Evolutionary conservation across 1,140 invertebrate species (phyloP).

Genomic region (Triops longicaudatus): DNA sequence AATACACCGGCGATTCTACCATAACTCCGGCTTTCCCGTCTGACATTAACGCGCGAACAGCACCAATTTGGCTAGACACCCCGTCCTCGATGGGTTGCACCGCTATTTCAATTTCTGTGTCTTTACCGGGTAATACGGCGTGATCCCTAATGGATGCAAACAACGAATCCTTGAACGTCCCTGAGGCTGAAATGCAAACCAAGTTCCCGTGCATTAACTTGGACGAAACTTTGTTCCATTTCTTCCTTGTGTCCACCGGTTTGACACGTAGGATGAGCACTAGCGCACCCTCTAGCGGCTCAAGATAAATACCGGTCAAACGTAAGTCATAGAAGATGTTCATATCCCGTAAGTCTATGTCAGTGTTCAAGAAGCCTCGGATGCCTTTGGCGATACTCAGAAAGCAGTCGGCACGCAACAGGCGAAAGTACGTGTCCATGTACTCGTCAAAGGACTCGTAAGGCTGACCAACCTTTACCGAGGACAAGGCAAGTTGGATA

Average conservation of each 20-base stretch:
- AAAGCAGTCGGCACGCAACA: constrained; percentile 26
- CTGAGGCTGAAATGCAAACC: constrained; percentile 25
- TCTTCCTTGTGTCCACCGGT: constrained; percentile 11
- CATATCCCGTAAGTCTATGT: constrained; percentile 22
- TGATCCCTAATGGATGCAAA: constrained; percentile 19
- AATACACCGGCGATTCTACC: constrained; percentile 25
- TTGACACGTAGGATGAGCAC: constrained; percentile 17
- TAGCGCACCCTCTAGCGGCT: constrained; percentile 12
- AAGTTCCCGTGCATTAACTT: constrained; percentile 21
- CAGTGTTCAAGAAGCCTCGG: constrained; percentile 8
- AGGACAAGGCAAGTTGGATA: not conserved
- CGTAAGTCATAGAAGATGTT: constrained; percentile 20
- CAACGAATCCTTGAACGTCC: constrained; percentile 22
- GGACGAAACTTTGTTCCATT: not conserved
- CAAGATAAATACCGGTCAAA: constrained; percentile 20
- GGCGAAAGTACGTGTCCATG: constrained; percentile 25
- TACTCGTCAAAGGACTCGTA: constrained; percentile 24
- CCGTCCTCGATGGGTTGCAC: constrained; percentile 19
- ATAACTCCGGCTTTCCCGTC: constrained; percentile 17
- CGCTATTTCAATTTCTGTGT: constrained; percentile 4
- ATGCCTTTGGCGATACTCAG: constrained; percentile 17
- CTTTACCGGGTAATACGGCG: not conserved
- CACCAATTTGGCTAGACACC: not conserved
- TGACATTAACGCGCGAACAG: constrained; percentile 20
- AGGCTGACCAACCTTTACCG: not conserved